Conservation (phyloP, 1,140 invertebrate species). For the Drosophila ercepeae region DNA sequence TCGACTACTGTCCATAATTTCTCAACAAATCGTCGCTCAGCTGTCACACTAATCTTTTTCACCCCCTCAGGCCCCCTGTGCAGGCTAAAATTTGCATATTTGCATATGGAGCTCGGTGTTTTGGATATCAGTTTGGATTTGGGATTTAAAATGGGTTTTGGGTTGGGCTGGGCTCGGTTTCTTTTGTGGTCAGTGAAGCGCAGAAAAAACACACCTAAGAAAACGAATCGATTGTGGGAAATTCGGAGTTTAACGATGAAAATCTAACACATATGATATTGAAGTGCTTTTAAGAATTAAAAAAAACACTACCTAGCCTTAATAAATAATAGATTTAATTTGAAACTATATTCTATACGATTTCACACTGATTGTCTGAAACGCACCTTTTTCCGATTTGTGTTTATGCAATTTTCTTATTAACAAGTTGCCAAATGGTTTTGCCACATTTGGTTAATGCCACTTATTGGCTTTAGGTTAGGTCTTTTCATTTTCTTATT, state of each 20-base stretch:
- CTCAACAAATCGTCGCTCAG: constrained; percentile 80
- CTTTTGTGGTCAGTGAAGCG: constrained; percentile 71
- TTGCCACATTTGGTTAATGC: constrained; percentile 79
- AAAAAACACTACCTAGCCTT: no score
- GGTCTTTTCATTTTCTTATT: constrained; percentile 38
- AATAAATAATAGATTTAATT: no score
- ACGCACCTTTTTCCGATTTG: constrained; percentile 29
- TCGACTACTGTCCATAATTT: constrained; percentile 81
- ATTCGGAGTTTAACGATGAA: constrained; percentile 36
- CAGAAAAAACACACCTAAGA: constrained; percentile 52
- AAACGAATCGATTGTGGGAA: constrained; percentile 74
- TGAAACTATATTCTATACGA: neutral
- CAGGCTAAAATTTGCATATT: constrained; percentile 69
- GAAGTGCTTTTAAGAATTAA: no score
- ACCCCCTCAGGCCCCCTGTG: constrained; percentile 1
- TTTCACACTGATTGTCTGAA: neutral
- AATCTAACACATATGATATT: constrained; percentile 36
- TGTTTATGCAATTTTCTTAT: constrained; percentile 57
- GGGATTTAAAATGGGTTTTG: constrained; percentile 14
- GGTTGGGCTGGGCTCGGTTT: constrained; percentile 23
- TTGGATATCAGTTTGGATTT: constrained; percentile 40
- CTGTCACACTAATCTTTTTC: constrained; percentile 77
- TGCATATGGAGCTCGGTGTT: constrained; percentile 33
- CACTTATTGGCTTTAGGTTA: constrained; percentile 72
- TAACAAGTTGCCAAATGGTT: constrained; percentile 79